These are phyloP conservation scores for Cyprinodon variegatus DNA, from an alignment of 2,113 vertebrate species.

Conservation along the genomic window DNA sequence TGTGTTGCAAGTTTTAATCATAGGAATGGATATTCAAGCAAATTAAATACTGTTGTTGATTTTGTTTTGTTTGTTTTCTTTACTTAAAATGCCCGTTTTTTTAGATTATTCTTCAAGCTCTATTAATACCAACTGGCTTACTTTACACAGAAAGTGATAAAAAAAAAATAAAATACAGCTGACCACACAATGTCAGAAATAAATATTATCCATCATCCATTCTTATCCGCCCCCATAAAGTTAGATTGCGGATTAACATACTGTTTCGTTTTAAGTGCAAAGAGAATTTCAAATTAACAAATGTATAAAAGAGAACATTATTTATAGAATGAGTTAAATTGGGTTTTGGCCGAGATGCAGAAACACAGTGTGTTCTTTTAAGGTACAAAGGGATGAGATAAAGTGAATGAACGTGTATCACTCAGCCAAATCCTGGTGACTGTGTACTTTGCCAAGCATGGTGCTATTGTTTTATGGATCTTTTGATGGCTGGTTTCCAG, in stretches of 20 bases:
- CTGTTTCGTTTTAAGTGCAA: background rate
- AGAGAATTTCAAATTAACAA: conserved; percentile 15
- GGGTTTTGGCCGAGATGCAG: conserved; percentile 26
- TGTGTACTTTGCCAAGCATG: conserved; percentile 49
- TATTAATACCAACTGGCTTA: background rate
- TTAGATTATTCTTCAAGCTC: background rate
- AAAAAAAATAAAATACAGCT: background rate
- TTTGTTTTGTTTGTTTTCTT: background rate
- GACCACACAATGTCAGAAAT: background rate
- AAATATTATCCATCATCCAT: background rate
- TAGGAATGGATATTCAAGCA: background rate
- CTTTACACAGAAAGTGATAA: background rate
- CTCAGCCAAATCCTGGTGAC: conserved; percentile 50
- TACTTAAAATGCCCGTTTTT: background rate
- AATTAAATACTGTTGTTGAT: background rate
- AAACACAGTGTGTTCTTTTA: conserved; percentile 33
- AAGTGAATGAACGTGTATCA: conserved; percentile 39
- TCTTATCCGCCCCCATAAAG: background rate
- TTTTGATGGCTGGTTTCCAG: conserved; percentile 67
- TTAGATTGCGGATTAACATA: background rate
- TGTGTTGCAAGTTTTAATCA: background rate
- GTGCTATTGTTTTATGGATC: conserved; percentile 63
- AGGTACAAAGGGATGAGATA: conserved; percentile 32
- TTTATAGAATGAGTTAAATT: conserved; percentile 19
- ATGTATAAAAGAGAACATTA: conserved; percentile 6